Percentiles rank a stretch among this genome's conserved stretches.
These are phyloP conservation scores for Etia nguti DNA, from an alignment of 2,113 vertebrate genomes.

Conservation along the genomic window DNA sequence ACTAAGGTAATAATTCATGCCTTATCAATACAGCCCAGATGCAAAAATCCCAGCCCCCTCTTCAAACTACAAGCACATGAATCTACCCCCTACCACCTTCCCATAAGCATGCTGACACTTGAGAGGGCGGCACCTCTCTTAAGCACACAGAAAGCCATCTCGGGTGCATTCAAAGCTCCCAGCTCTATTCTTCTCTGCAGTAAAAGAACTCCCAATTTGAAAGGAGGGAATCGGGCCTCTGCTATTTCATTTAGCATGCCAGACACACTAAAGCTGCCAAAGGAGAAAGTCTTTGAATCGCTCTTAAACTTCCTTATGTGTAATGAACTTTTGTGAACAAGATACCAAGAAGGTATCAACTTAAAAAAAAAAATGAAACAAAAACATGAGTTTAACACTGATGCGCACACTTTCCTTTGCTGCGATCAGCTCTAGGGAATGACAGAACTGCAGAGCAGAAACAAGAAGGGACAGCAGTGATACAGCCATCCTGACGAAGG, in stretches of 20 bases:
- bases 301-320: background rate
- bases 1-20: background rate
- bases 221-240: conserved; percentile 37
- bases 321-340: background rate
- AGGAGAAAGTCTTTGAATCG: background rate
- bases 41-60: background rate
- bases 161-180: conserved; percentile 54
- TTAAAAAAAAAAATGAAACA: background rate
- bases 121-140: conserved; percentile 62
- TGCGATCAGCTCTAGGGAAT: background rate
- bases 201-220: conserved; percentile 37
- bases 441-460: background rate
- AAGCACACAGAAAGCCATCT: conserved; percentile 49
- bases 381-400: background rate
- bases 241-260: conserved; percentile 10
- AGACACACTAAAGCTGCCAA: background rate
- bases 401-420: background rate
- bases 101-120: conserved; percentile 55
- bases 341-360: background rate
- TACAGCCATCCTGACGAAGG: background rate
- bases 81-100: background rate
- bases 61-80: conserved; percentile 1
- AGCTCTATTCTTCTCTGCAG: conserved; percentile 50
- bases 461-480: background rate
- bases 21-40: background rate